Evolutionary conservation across 2,113 vertebrate species (phyloP).

Genomic region (Suricata suricatta): DNA sequence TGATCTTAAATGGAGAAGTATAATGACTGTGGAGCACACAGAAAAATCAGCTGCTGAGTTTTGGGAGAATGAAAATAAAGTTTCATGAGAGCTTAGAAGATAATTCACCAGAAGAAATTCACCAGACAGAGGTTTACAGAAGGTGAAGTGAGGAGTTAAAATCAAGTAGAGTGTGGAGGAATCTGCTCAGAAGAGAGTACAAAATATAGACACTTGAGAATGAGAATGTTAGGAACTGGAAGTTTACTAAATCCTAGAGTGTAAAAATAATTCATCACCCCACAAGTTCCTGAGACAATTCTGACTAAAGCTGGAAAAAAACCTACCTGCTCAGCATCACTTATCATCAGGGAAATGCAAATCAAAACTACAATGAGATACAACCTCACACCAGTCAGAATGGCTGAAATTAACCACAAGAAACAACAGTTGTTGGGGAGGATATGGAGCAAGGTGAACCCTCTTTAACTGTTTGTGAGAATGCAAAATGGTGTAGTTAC

Average conservation of each 20-base stretch:
- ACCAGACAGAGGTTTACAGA: background rate
- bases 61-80: background rate
- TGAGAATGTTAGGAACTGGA: background rate
- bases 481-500: background rate
- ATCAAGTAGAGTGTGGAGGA: fast-evolving
- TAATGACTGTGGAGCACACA: background rate
- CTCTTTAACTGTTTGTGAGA: background rate
- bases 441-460: background rate
- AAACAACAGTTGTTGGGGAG: background rate
- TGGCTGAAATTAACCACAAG: background rate
- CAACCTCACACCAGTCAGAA: background rate
- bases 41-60: background rate
- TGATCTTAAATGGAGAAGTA: background rate
- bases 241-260: background rate
- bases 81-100: background rate
- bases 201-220: background rate
- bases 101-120: background rate
- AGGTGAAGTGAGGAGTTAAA: background rate
- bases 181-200: background rate
- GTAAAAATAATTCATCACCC: background rate
- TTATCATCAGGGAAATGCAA: background rate
- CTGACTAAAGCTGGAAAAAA: background rate
- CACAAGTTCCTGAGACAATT: background rate
- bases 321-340: background rate
- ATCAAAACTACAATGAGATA: background rate